phyloP scores from a whole-genome alignment of 1,140 invertebrate genomes.

The Psix sp. region DNA sequence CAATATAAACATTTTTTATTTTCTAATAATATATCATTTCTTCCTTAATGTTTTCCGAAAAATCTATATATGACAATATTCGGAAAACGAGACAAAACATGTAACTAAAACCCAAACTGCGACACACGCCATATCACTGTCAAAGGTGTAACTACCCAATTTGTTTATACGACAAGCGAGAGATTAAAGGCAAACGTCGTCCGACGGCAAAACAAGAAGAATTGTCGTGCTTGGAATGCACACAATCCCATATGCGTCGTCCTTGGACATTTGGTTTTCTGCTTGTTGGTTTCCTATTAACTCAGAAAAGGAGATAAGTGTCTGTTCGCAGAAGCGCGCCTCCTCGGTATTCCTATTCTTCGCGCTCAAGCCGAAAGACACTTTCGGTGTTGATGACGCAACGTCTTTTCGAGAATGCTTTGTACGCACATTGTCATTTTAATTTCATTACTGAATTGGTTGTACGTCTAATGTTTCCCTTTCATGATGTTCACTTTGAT shows the following conservation, averaged over 20 bases:
- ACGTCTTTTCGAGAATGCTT: slow-evolving; percentile 46
- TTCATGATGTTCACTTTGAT: slow-evolving; percentile 10
- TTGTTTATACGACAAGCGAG: slow-evolving; percentile 55
- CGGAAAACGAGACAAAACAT: slow-evolving; percentile 20
- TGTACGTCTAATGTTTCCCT: slow-evolving; percentile 15
- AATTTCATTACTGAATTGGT: slow-evolving; percentile 52
- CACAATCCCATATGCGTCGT: slow-evolving; percentile 19
- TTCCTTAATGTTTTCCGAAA: no score
- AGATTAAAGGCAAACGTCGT: slow-evolving; percentile 55
- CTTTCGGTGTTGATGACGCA: slow-evolving; percentile 42
- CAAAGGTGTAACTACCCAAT: slow-evolving; percentile 37
- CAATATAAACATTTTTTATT: no score
- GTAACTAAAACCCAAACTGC: slow-evolving; percentile 25
- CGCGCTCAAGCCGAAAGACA: slow-evolving; percentile 33
- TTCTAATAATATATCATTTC: no score
- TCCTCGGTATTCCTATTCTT: slow-evolving; percentile 30
- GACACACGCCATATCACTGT: slow-evolving; percentile 48
- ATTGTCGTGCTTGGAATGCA: slow-evolving; percentile 33
- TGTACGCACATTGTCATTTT: slow-evolving; percentile 52
- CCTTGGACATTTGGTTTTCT: slow-evolving; percentile 51
- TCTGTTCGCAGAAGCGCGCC: slow-evolving; percentile 32
- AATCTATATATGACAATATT: slow-evolving; percentile 4
- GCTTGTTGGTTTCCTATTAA: slow-evolving; percentile 58
- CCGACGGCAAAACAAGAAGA: slow-evolving; percentile 35
- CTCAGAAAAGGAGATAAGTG: slow-evolving; percentile 48